These are phyloP conservation scores for Acheta domesticus DNA, from an alignment of 2,888 invertebrate species.

Conservation along the genomic window DNA sequence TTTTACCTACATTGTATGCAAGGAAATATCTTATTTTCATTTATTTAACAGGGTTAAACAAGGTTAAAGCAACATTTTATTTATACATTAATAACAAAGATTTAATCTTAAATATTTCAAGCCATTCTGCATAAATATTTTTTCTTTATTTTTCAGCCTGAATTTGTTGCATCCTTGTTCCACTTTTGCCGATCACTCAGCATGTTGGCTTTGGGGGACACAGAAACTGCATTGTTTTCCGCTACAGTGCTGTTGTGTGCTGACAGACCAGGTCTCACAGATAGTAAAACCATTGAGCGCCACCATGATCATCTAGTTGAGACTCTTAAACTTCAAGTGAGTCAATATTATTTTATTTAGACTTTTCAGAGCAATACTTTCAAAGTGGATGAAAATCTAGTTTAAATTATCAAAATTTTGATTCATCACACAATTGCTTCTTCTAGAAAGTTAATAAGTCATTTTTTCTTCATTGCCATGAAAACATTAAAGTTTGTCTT, in stretches of 20 bases:
- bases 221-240: conserved; percentile 85
- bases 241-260: conserved; percentile 79
- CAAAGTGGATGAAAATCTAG: no score
- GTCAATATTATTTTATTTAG: conserved; percentile 19
- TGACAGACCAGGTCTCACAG: conserved; percentile 75
- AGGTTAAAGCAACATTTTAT: no score
- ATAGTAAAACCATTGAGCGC: conserved; percentile 72
- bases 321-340: conserved; percentile 77
- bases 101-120: background rate
- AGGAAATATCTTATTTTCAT: no score
- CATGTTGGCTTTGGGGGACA: conserved; percentile 74
- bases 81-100: no score
- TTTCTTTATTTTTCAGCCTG: conserved; percentile 60
- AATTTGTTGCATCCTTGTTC: conserved; percentile 78
- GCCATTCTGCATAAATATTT: background rate
- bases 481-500: no score
- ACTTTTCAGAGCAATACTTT: conserved; percentile 26
- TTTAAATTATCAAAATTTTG: no score
- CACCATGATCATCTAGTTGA: conserved; percentile 79
- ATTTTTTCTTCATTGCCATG: no score
- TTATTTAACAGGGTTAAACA: no score
- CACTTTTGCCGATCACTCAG: conserved; percentile 75
- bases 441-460: no score
- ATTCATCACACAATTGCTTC: no score
- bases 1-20: no score